A percentile compares a stretch with the other conserved stretches of the same genome.
These are phyloP conservation scores for Alca torda DNA, from an alignment of 2,797 vertebrate genomes.

Conservation along the genomic window DNA sequence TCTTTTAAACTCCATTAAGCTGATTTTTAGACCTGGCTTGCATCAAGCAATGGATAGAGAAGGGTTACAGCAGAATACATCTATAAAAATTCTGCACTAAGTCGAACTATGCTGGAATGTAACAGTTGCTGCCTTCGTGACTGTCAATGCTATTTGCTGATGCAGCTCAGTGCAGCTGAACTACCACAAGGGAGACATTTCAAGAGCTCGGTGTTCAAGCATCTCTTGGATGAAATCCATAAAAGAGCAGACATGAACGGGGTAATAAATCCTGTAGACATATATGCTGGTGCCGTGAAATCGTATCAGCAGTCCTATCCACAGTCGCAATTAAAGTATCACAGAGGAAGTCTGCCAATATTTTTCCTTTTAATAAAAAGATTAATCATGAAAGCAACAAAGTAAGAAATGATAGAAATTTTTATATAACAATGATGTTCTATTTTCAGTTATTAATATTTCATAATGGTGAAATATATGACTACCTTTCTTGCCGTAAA, in stretches of 20 bases:
- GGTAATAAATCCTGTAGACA: slow-evolving; percentile 69
- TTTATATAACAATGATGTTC: not conserved
- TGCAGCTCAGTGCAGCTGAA: slow-evolving; percentile 55
- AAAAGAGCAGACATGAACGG: slow-evolving; percentile 60
- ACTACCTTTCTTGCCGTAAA: not conserved
- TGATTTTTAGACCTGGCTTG: slow-evolving; percentile 14
- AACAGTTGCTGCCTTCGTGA: slow-evolving; percentile 67
- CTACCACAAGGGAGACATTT: slow-evolving; percentile 72
- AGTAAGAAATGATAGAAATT: not conserved
- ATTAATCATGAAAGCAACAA: not conserved
- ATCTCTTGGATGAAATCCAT: slow-evolving; percentile 73
- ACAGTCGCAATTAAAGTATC: slow-evolving; percentile 27
- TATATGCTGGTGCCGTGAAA: slow-evolving; percentile 45
- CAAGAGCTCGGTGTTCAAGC: slow-evolving; percentile 55
- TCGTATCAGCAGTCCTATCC: slow-evolving; percentile 3
- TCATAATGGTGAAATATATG: not conserved
- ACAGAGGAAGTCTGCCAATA: not conserved
- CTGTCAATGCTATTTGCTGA: slow-evolving; percentile 71
- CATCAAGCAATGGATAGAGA: slow-evolving; percentile 28
- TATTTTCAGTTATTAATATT: slow-evolving; percentile 24
- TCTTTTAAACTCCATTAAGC: not conserved
- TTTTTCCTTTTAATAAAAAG: slow-evolving; percentile 39
- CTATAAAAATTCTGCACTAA: slow-evolving; percentile 63
- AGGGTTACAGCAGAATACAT: slow-evolving; percentile 56
- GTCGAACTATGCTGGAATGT: slow-evolving; percentile 68